Base-by-base conservation (phyloP, 2,797 vertebrate species). In the Chloroceryle amazona region DNA sequence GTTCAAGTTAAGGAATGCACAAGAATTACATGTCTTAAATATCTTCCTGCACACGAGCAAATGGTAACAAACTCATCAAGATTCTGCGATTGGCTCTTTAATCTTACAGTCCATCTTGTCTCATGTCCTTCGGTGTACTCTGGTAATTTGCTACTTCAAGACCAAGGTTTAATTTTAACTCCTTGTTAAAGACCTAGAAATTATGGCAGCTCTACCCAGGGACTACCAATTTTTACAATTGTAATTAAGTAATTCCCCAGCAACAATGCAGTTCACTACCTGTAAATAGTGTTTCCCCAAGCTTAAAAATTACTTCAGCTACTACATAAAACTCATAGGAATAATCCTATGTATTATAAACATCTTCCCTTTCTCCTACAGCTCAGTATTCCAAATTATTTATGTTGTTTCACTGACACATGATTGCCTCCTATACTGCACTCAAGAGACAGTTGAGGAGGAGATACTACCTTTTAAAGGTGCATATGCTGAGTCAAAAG, bases 61-160 rank as follows among this genome's bases (percentile, higher is more conserved):
- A 89, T 42, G 73, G 66, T 72, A 95, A 94, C 79, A 94, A 95
- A 94, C 61, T 85, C 92, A 79, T 89, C 90, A 94, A 92, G 91
- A 96, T 94, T 74, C n/a, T 70, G 60, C 0, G 0, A 90, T 5
- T 54, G 74, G 76, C 86, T 90, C 76, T 57, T 90, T 93, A 90
- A 95, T 95, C 94, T 95, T 92, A 79, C 3, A 70, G 80, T 37
- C 68, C 83, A 93, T 85, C 94, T 96, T 94, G 80, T 72, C 86
- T 89, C 80, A 80, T 82, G 95, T 95, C 88, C 90, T 90, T 67
- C 17, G 4, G 33, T 41, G n/a, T 49, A 86, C 31, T 73, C 66
- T 49, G 66, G 90, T 63, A 46, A 92, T 66, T 39, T 66, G 26
- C 67, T 80, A 37, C 47, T 81, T 89, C 55, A 62, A 80, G 68